phyloP scores from a whole-genome alignment of 2,888 invertebrate species.

The Calameuta pallipes region DNA sequence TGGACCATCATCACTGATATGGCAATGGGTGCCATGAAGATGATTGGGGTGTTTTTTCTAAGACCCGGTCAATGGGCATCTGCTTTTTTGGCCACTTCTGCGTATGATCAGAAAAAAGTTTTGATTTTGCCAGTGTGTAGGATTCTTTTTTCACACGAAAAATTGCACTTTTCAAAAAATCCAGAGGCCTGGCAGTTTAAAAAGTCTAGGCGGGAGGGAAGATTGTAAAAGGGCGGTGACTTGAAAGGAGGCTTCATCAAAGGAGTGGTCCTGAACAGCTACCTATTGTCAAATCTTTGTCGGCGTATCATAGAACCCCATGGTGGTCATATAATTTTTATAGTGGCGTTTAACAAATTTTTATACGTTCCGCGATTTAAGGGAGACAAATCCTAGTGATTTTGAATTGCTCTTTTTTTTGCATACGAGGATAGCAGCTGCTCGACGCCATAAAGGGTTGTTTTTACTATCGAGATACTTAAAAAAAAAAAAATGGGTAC shows the following conservation, averaged over 20 bases:
- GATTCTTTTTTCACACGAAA: not conserved
- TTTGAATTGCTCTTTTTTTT: not conserved
- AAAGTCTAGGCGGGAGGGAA: conserved; percentile 19
- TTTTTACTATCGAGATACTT: not conserved
- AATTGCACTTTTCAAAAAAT: not conserved
- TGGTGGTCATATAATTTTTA: not conserved
- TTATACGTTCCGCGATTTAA: conserved; percentile 12
- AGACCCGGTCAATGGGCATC: not conserved
- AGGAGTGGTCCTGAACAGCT: conserved; percentile 57
- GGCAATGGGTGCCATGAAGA: not conserved
- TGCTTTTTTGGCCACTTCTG: not conserved
- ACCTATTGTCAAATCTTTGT: conserved; percentile 45
- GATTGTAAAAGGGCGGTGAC: conserved; percentile 55
- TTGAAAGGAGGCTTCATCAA: conserved; percentile 62
- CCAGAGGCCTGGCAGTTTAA: not conserved
- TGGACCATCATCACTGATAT: conserved; percentile 19
- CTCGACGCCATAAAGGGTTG: not conserved
- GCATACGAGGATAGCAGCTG: not conserved
- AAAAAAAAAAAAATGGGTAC: not conserved
- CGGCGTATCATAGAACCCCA: conserved; percentile 6
- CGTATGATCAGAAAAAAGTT: not conserved
- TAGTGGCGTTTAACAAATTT: conserved; percentile 17
- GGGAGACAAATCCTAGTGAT: not conserved
- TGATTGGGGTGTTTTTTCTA: not conserved
- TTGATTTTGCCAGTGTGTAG: not conserved